phyloP scores from a whole-genome alignment of 2,113 vertebrate genomes.

The Trogon melanurus region DNA sequence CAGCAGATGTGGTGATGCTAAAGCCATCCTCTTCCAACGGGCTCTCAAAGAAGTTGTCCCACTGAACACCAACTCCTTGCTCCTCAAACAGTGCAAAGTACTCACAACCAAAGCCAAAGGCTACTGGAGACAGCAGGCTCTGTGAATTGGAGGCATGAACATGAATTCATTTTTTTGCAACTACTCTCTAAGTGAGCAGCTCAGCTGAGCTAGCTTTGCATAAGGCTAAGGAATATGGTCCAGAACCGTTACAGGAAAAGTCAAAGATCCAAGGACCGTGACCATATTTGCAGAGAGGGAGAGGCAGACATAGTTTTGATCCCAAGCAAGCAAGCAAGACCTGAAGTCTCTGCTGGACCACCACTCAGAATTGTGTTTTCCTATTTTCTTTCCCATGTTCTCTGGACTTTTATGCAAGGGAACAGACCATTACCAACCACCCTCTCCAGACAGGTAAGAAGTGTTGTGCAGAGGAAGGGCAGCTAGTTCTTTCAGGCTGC shows the following conservation, averaged over 20 bases:
- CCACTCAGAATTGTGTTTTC: not conserved
- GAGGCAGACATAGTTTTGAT: not conserved
- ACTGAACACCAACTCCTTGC: slow-evolving; percentile 94
- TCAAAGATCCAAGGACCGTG: not conserved
- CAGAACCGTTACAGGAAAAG: not conserved
- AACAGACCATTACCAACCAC: not conserved
- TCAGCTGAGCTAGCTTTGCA: not conserved
- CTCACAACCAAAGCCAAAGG: slow-evolving; percentile 96
- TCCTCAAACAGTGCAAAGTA: slow-evolving; percentile 96
- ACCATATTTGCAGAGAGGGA: not conserved
- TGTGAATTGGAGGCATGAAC: slow-evolving; percentile 57
- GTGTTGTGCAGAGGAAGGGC: not conserved
- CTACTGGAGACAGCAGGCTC: slow-evolving; percentile 95
- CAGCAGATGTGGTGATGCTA: slow-evolving; percentile 87
- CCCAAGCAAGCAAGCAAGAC: not conserved
- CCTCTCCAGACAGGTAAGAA: not conserved
- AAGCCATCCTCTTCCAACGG: slow-evolving; percentile 89
- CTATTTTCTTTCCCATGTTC: not conserved
- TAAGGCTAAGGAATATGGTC: not conserved
- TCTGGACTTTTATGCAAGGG: not conserved
- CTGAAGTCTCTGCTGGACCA: not conserved
- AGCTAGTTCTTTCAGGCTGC: not conserved
- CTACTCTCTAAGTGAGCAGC: not conserved
- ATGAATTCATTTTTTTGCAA: not conserved
- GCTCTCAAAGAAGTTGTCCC: slow-evolving; percentile 90